A percentile compares a stretch with the other conserved stretches of the same genome.
Evolutionary conservation across 92 coral and sea anemone species (phyloP).

Genomic region (Plumapathes pennacea): DNA sequence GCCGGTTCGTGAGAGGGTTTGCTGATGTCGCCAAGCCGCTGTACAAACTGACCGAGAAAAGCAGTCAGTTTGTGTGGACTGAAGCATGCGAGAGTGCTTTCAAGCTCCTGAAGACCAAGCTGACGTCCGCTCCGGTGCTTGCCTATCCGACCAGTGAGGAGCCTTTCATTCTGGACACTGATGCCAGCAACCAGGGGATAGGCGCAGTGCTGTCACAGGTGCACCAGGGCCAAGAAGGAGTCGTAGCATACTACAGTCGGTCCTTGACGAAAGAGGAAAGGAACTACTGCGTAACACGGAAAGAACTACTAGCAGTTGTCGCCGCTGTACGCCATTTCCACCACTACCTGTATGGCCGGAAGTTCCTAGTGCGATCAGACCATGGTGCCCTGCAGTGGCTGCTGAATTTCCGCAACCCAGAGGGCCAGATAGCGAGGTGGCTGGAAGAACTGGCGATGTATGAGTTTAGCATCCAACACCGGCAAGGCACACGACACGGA

Average conservation of each 20-base stretch:
- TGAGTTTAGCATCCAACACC: slow-evolving; percentile 9
- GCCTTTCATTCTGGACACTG: slow-evolving; percentile 17
- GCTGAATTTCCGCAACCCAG: slow-evolving; percentile 23
- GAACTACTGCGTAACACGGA: slow-evolving; percentile 26
- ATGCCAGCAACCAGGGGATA: slow-evolving; percentile 11
- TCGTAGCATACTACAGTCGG: slow-evolving; percentile 9
- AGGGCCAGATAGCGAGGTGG: slow-evolving; percentile 27
- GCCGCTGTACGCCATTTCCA: slow-evolving; percentile 22
- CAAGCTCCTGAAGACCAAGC: background rate
- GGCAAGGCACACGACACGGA: slow-evolving; percentile 2
- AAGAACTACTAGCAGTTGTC: slow-evolving; percentile 17
- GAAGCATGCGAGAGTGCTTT: no score
- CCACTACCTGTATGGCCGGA: slow-evolving; percentile 21
- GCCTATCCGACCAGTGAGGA: slow-evolving; percentile 17
- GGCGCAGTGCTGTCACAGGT: slow-evolving; percentile 23
- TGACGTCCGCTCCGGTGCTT: slow-evolving; percentile 11
- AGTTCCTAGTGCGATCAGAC: slow-evolving; percentile 25
- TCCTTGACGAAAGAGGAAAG: slow-evolving; percentile 11
- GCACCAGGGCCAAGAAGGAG: slow-evolving; percentile 2
- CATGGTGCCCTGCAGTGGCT: slow-evolving; percentile 34
- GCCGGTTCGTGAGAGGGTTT: no score
- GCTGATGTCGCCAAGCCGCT: no score
- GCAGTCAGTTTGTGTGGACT: no score
- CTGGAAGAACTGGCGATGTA: slow-evolving; percentile 29
- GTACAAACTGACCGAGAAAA: no score